Evolutionary conservation across 2,797 vertebrate genomes (phyloP).

Genomic region (Cyprinodon diabolis): DNA sequence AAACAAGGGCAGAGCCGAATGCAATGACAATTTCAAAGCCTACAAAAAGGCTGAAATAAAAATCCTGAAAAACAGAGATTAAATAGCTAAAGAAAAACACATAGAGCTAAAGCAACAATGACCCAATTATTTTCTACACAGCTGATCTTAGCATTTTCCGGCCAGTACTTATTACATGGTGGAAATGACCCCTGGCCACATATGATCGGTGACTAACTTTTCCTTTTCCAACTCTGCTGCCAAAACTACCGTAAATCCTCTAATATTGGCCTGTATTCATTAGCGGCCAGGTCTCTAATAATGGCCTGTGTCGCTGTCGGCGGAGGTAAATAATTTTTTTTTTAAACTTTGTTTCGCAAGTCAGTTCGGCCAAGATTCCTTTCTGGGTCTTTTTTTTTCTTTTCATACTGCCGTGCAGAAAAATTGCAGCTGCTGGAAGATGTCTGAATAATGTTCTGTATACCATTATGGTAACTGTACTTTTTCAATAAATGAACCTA

Average conservation of each 20-base stretch:
- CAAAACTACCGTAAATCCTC: neutral
- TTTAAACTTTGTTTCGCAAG: no score
- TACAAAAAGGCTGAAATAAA: slow-evolving; percentile 48
- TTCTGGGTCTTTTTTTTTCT: no score
- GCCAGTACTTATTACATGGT: neutral
- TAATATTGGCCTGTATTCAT: no score
- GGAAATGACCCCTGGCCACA: neutral
- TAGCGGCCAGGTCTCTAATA: no score
- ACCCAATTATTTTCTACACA: neutral
- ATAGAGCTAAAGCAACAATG: neutral
- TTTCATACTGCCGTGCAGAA: no score
- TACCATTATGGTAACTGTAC: no score
- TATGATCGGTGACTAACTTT: neutral
- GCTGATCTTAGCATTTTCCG: neutral
- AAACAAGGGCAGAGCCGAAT: slow-evolving; percentile 42
- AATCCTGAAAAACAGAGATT: slow-evolving; percentile 22
- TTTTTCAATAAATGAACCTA: no score
- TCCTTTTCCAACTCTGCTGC: neutral
- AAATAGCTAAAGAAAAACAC: neutral
- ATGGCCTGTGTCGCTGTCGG: no score
- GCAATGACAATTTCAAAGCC: slow-evolving; percentile 16
- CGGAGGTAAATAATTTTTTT: no score
- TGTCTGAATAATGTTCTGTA: no score
- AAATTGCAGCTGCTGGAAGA: no score
- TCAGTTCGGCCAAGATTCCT: no score